Base-by-base conservation (phyloP, 2,113 vertebrate genomes). In the Girardinichthys multiradiatus region DNA sequence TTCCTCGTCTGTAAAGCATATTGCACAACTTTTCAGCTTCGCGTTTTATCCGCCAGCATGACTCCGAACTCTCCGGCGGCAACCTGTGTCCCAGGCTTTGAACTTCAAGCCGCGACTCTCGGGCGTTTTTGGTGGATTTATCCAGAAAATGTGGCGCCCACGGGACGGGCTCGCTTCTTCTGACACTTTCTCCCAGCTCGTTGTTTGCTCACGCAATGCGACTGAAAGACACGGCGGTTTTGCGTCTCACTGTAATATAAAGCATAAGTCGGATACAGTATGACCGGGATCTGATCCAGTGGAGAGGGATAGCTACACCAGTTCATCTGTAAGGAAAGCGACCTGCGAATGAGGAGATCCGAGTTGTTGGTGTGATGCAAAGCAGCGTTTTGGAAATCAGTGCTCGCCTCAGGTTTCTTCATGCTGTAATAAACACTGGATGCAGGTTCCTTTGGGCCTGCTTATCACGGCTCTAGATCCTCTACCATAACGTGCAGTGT, bases 81-180 rank as follows among this genome's bases (percentile, higher is more conserved):
- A 81, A 90, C 89, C 81, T 90, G 85, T 65, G 60, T 17, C 58
- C 8, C 69, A 59, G 72, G 73, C 83, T 90, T 86, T 92, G 90
- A 90, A 90, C 85, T 89, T 77, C 63, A 80, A 76, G 72, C 63
- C 69, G 69, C 61, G 54, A 27, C 67, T 66, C 28, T 29, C 5
- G 9, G 37, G 27, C 45, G 26, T 71, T 75, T 74, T 30, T 42
- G 21, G 75, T 78, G 87, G 90, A 85, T 85, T 83, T 79, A 74
- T 57, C n/a, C 64, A 31, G 74, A 72, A 75, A 72, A 68, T 72
- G 71, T 48, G 80, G 79, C 80, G 68, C 60, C 65, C 68, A 24
- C 64, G 11, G 69, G 70, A 85, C 72, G 72, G 45, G 77, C 45
- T 45, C 51, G 48, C 63, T 11, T 57, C 37, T 68, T 59, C 42